phyloP scores from a whole-genome alignment of 2,888 invertebrate genomes.

The Flabesymbios commensalis region DNA sequence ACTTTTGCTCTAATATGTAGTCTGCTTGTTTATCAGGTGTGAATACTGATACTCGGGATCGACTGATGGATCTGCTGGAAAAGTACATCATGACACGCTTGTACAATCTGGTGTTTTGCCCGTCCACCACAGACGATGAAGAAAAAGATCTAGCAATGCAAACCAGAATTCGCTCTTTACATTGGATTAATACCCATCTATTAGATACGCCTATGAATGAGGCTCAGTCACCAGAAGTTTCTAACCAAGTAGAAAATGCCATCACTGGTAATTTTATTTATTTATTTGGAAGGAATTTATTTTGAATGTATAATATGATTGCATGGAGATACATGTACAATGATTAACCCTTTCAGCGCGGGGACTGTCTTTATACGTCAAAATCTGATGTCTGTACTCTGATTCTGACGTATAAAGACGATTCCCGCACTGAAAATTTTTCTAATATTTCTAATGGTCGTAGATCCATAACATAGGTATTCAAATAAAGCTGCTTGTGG shows the following conservation, averaged over 20 bases:
- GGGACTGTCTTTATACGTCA: no score
- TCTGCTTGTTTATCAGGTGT: conserved; percentile 63
- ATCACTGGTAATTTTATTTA: conserved; percentile 73
- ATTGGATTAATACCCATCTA: conserved; percentile 95
- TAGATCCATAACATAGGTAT: no score
- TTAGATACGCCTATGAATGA: conserved; percentile 91
- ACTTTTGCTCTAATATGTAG: no score
- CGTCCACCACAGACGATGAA: conserved; percentile 85
- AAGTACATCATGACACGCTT: conserved; percentile 89
- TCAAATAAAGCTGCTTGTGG: no score
- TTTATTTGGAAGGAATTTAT: no score
- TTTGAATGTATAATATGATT: no score
- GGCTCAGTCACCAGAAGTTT: conserved; percentile 76
- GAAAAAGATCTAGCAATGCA: conserved; percentile 86
- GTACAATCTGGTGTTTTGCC: conserved; percentile 86
- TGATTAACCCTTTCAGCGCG: no score
- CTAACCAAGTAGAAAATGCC: conserved; percentile 90
- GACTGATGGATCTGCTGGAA: conserved; percentile 86
- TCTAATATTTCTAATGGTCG: no score
- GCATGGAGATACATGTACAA: no score
- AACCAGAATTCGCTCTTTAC: conserved; percentile 88
- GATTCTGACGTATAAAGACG: no score
- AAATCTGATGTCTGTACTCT: no score
- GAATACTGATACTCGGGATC: conserved; percentile 75
- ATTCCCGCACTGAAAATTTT: no score